phyloP scores from a whole-genome alignment of 2,797 vertebrate genomes.

The Rhynchotus rufescens region DNA sequence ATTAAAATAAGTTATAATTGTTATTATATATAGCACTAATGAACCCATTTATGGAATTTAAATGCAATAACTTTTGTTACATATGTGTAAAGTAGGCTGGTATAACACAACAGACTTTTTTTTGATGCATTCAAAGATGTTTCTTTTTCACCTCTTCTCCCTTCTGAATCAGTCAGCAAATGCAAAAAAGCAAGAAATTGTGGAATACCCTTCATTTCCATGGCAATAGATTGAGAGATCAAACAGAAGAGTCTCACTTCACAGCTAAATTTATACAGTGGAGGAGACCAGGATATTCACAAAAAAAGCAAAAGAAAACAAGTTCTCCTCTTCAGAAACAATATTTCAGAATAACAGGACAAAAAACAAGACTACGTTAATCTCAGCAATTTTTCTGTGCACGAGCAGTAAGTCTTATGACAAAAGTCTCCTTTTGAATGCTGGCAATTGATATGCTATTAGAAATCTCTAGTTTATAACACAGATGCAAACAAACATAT shows the following conservation, averaged over 20 bases:
- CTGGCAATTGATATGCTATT: neutral
- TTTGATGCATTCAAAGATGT: accelerated
- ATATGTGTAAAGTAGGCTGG: neutral
- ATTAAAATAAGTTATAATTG: neutral
- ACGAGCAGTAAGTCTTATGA: neutral
- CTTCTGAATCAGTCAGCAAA: constrained; percentile 12
- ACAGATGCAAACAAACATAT: neutral
- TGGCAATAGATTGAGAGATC: constrained; percentile 25
- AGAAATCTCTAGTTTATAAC: neutral
- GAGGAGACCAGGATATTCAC: neutral
- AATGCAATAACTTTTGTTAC: neutral
- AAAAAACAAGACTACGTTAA: neutral
- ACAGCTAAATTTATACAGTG: neutral
- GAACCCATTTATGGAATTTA: neutral
- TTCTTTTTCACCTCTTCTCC: neutral
- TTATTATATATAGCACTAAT: neutral
- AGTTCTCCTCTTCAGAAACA: neutral
- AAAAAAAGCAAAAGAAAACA: neutral
- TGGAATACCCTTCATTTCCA: constrained; percentile 40
- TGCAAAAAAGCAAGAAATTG: neutral
- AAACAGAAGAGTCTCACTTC: constrained; percentile 12
- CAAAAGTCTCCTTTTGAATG: constrained; percentile 12
- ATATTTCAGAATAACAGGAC: neutral
- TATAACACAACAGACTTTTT: accelerated
- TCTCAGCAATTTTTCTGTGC: neutral